A percentile compares a stretch with the other conserved stretches of the same genome.
phyloP scores from a whole-genome alignment of 2,888 invertebrate genomes.

The Lysandra bellargus region DNA sequence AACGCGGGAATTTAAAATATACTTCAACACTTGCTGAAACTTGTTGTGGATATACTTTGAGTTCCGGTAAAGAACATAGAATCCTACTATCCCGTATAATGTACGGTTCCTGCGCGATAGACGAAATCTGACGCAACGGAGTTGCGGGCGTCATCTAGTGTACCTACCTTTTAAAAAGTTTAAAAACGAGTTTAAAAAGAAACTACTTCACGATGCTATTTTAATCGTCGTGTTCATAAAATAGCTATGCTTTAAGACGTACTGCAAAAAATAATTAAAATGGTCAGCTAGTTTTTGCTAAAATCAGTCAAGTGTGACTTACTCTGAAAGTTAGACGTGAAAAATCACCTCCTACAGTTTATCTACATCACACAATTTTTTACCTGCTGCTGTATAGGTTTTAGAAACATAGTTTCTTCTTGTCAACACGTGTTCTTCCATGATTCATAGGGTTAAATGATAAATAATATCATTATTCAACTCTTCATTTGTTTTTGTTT shows the following conservation, averaged over 20 bases:
- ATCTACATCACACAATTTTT: neutral
- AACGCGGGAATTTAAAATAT: no score
- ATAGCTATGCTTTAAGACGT: neutral
- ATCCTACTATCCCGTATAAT: no score
- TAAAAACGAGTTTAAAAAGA: neutral
- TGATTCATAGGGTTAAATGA: no score
- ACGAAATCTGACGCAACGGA: no score
- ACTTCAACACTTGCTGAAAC: no score
- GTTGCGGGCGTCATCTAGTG: neutral
- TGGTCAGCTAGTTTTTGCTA: neutral
- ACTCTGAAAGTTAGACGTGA: neutral
- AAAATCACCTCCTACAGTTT: neutral
- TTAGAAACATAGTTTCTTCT: neutral
- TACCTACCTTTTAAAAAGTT: neutral
- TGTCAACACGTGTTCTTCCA: neutral
- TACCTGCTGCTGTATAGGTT: neutral
- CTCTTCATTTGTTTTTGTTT: conserved; percentile 45
- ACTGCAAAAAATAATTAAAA: neutral
- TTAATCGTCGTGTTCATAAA: neutral
- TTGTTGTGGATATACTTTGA: no score
- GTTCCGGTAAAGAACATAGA: no score
- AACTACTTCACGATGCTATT: neutral
- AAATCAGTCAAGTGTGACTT: neutral
- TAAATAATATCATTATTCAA: no score
- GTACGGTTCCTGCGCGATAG: no score